Conservation (phyloP, 2,113 vertebrate species). For the Chrysemys picta region DNA sequence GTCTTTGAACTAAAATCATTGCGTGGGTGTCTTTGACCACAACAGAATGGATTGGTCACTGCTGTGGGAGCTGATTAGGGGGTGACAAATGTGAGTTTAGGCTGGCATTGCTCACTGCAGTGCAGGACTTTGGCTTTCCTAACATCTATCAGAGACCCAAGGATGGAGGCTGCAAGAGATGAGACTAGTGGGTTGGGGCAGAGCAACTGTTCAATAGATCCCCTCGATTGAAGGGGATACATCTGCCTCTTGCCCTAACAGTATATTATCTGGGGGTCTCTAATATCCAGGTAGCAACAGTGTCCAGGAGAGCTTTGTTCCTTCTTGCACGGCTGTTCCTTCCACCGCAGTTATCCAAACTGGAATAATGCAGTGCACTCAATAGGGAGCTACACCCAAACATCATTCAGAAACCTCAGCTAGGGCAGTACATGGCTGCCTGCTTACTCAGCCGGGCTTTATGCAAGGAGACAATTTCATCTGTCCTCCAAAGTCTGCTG, state of each 20-base stretch:
- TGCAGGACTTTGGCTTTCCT: constrained; percentile 56
- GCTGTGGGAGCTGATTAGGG: constrained; percentile 51
- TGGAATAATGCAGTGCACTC: not conserved
- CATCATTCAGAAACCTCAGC: not conserved
- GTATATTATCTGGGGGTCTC: not conserved
- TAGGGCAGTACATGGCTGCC: not conserved
- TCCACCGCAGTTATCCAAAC: not conserved
- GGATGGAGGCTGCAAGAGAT: constrained; percentile 36
- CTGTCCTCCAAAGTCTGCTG: not conserved
- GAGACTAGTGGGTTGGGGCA: not conserved
- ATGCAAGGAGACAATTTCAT: rapidly evolving
- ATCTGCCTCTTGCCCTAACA: not conserved
- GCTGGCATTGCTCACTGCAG: not conserved
- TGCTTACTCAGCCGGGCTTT: not conserved
- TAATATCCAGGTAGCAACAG: not conserved
- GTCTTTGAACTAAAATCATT: too few species aligned
- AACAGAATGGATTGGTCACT: constrained; percentile 9
- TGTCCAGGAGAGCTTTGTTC: not conserved
- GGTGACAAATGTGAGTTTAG: constrained; percentile 51
- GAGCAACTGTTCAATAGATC: not conserved
- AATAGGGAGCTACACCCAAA: not conserved
- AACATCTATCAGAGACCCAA: constrained; percentile 44
- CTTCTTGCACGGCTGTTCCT: not conserved
- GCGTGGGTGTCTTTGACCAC: too few species aligned
- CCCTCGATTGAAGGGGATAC: not conserved